Base-by-base conservation (phyloP, 2,888 invertebrate genomes). In the Dendrolimus houi region DNA sequence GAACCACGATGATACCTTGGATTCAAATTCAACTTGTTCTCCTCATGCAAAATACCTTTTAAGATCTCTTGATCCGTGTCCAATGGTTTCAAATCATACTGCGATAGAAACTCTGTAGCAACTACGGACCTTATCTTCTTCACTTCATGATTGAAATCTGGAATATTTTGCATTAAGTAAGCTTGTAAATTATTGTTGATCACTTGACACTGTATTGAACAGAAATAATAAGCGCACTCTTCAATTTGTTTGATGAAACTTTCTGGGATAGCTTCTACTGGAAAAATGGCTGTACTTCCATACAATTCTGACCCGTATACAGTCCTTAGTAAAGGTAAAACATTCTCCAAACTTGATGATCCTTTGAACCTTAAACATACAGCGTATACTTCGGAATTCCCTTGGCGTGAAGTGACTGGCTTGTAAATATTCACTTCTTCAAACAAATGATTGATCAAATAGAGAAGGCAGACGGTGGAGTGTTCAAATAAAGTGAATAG, bases 381-480 rank as follows among this genome's bases (percentile, higher is more conserved):
- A 0, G 97, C 92, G 75, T 99, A 99, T 0, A 96, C 93, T 84
- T 99, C 99, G 0, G 98, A 98, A 83, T 99, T 99, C 8, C 98
- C 98, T 72, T 96, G 95, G 75, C 97, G 96, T n/a, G 98, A 98
- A 0, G 97, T 96, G 1, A 94, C 94, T 0, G 99, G 98, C 78
- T 99, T 99, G 75, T 94, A 96, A 14, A 96, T 89, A 65, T 93
- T 90, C 0, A 98, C 94, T 74, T 93, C 86, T 42, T 91, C 75
- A 77, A 99, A 99, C 13, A 92, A 70, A 68, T 95, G 94, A 68
- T 94, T 94, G 6, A 99, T 87, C 9, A 98, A 82, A 75, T 95
- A 98, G 56, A 98, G 79, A 7, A 97, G 83, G 62, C 94, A 94
- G 0, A 98, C 91, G 1, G 96, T 95, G n/a, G 93, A 91, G 61